phyloP scores from a whole-genome alignment of 2,888 invertebrate species.

The Cybosia mesomella region DNA sequence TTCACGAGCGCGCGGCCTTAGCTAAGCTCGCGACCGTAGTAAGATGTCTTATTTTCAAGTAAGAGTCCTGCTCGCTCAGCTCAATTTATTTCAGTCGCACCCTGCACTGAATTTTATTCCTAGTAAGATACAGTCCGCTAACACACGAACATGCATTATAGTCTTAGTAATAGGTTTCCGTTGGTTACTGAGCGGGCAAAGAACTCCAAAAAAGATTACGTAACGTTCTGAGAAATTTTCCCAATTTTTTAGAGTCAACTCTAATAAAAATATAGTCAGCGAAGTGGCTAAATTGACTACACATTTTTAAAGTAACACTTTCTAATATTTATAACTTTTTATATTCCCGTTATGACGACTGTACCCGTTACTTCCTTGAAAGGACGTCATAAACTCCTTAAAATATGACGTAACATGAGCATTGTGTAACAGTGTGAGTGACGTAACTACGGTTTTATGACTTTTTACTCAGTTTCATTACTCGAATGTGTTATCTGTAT shows the following conservation, averaged over 20 bases:
- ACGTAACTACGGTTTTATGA: constrained; percentile 9
- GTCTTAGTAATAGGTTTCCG: no score
- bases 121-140: no score
- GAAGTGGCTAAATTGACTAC: neutral
- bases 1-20: no score
- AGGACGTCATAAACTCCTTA: constrained; percentile 17
- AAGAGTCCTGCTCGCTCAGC: no score
- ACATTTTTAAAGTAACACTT: constrained; percentile 6
- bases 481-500: neutral
- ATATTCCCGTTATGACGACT: constrained; percentile 8
- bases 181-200: no score
- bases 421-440: neutral
- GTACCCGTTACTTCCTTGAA: constrained; percentile 29
- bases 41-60: no score
- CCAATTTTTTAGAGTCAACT: neutral
- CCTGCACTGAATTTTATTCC: no score
- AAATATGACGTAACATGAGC: constrained; percentile 21
- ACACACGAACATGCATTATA: no score
- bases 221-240: neutral
- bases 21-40: no score
- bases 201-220: neutral
- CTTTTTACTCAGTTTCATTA: neutral
- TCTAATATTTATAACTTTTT: constrained; percentile 13
- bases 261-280: no score
- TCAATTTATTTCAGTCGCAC: no score